Conservation (phyloP, 1,140 invertebrate genomes). For the Euura saliciscinereae region DNA sequence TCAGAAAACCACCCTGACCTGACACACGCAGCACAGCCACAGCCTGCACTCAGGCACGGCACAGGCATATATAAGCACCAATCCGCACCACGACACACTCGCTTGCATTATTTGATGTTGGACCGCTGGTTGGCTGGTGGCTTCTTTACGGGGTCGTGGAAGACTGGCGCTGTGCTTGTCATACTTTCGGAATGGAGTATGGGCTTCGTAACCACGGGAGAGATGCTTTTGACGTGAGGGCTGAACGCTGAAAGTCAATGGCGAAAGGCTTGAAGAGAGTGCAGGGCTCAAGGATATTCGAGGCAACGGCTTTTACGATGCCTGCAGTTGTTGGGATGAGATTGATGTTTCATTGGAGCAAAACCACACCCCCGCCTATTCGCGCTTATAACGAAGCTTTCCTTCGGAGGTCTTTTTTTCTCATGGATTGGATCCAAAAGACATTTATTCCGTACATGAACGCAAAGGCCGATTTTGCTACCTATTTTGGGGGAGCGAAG, state of each 20-base stretch:
- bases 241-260: background rate
- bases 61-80: constrained; percentile 30
- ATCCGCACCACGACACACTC: constrained; percentile 31
- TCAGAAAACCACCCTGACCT: constrained; percentile 46
- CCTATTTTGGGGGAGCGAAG: no score
- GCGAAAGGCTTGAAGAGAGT: background rate
- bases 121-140: constrained; percentile 37
- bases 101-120: constrained; percentile 56
- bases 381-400: constrained; percentile 9
- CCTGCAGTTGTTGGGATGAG: background rate
- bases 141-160: background rate
- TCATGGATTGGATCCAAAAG: constrained; percentile 10
- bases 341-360: background rate
- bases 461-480: no score
- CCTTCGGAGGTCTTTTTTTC: constrained; percentile 4
- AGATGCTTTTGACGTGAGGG: background rate
- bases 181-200: background rate
- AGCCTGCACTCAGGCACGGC: constrained; percentile 20
- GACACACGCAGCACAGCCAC: constrained; percentile 40
- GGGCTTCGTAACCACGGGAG: background rate
- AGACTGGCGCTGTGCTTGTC: background rate
- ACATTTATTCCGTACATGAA: no score
- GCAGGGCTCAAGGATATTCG: background rate
- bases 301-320: background rate
- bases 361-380: background rate